Percentiles rank a stretch among this genome's conserved stretches.
Conservation (phyloP, 1,140 invertebrate genomes). For the Wiebesia pumilae region DNA sequence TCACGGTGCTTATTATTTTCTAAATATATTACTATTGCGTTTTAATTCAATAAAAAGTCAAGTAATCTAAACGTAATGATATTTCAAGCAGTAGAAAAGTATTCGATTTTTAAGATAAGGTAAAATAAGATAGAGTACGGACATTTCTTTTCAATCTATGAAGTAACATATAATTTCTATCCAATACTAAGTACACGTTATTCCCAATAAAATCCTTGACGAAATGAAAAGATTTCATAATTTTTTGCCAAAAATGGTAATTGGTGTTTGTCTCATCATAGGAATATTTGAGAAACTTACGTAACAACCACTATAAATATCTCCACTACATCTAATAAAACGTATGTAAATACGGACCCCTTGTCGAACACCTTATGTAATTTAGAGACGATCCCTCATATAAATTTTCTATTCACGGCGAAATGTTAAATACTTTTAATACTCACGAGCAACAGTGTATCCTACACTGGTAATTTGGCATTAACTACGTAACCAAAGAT, state of each 20-base stretch:
- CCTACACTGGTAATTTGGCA: background rate
- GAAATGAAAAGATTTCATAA: background rate
- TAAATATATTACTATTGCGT: no score
- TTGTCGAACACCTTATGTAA: background rate
- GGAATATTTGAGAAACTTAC: background rate
- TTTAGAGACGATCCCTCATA: background rate
- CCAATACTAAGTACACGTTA: no score
- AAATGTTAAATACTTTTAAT: constrained; percentile 2
- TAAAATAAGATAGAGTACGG: no score
- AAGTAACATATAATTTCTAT: no score
- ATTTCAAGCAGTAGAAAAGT: no score
- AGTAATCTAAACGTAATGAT: no score
- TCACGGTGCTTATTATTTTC: no score
- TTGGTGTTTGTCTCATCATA: background rate
- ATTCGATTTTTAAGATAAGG: no score
- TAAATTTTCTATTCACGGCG: constrained; percentile 4
- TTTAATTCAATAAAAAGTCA: no score
- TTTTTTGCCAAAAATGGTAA: background rate
- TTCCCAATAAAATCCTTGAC: background rate
- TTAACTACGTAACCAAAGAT: background rate
- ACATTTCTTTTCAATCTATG: no score
- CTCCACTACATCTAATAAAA: background rate
- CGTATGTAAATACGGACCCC: background rate
- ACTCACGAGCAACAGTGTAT: background rate
- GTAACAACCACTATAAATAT: background rate